Conservation (phyloP, 1,140 invertebrate species). For the Nilaparvata lugens region DNA sequence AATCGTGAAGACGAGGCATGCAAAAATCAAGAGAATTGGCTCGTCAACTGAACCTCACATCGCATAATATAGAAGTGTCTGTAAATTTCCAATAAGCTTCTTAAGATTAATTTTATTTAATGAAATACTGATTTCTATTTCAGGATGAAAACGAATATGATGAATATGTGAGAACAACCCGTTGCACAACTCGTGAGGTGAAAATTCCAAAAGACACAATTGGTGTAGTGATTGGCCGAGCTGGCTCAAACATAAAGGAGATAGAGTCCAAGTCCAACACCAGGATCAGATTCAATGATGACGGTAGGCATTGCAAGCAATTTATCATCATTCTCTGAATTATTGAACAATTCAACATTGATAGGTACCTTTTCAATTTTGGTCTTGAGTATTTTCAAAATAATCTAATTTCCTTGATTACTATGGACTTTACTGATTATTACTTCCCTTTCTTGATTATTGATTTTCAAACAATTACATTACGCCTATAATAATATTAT, state of each 20-base stretch:
- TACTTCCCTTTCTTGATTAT: too few relatives aligned
- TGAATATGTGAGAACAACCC: slow-evolving; percentile 24
- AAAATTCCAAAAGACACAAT: slow-evolving; percentile 40
- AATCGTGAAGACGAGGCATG: too few relatives aligned
- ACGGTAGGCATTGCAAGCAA: too few relatives aligned
- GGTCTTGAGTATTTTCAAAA: too few relatives aligned
- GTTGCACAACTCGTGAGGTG: slow-evolving; percentile 33
- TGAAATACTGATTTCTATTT: neutral
- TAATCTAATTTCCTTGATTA: too few relatives aligned
- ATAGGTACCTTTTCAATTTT: too few relatives aligned
- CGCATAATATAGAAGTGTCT: neutral
- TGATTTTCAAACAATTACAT: too few relatives aligned
- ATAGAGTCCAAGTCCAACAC: slow-evolving; percentile 61
- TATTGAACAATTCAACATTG: too few relatives aligned
- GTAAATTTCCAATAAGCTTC: neutral
- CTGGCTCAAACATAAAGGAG: slow-evolving; percentile 54
- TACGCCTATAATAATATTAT: too few relatives aligned
- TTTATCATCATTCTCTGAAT: too few relatives aligned
- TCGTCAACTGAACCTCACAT: neutral
- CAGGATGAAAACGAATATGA: slow-evolving; percentile 13
- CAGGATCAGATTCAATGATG: slow-evolving; percentile 49
- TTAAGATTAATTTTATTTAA: neutral
- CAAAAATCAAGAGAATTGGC: too few relatives aligned
- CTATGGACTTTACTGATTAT: too few relatives aligned
- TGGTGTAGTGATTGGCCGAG: slow-evolving; percentile 48